phyloP scores from a whole-genome alignment of 2,888 invertebrate genomes.

The Zele albiditarsus region DNA sequence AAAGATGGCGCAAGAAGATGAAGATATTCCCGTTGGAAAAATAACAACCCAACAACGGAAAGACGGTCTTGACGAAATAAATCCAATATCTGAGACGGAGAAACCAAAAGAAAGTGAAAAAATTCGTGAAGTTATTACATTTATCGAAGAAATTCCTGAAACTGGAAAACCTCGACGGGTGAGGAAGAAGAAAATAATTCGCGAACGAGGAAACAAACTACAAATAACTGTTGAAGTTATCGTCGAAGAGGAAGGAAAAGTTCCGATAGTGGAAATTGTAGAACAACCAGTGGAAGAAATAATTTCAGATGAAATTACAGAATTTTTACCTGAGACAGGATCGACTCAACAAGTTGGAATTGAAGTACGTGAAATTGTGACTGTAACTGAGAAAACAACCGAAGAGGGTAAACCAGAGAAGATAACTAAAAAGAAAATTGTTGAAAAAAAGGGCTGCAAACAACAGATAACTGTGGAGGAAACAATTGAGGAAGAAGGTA shows the following conservation, averaged over 20 bases:
- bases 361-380: conserved; percentile 57
- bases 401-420: conserved; percentile 69
- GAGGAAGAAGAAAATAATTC: conserved; percentile 59
- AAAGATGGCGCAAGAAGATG: neutral
- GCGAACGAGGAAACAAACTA: conserved; percentile 47
- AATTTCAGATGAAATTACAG: conserved; percentile 48
- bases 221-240: conserved; percentile 59
- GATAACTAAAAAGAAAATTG: conserved; percentile 60
- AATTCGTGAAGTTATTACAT: conserved; percentile 64
- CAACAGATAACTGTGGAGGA: conserved; percentile 56
- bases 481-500: conserved; percentile 60
- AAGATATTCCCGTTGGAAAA: neutral
- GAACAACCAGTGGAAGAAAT: conserved; percentile 58
- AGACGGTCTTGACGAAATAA: neutral
- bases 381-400: conserved; percentile 66
- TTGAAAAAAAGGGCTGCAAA: conserved; percentile 44
- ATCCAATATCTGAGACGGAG: conserved; percentile 52
- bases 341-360: conserved; percentile 39
- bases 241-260: conserved; percentile 55
- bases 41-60: neutral
- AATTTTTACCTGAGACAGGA: conserved; percentile 39
- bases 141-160: conserved; percentile 64
- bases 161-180: conserved; percentile 53
- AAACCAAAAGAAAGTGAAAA: conserved; percentile 36
- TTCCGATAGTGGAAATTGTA: conserved; percentile 31